Evolutionary conservation across 2,888 invertebrate species (phyloP), one percentile per base, ranked within the genome.

Genomic region (Sphaeridia pumilis): DNA sequence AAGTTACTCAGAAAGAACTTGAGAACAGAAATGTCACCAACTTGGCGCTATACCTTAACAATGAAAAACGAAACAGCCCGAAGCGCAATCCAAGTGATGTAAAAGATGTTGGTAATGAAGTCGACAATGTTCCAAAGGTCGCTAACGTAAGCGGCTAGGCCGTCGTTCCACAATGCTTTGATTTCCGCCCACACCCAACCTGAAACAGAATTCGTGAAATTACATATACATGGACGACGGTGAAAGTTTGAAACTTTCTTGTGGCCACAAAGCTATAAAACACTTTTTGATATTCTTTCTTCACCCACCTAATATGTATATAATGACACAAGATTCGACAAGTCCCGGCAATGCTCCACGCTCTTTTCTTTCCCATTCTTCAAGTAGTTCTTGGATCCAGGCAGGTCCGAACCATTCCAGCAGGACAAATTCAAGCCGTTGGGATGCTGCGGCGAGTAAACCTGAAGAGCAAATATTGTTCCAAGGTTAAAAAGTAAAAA

Each of bases 81-180:
- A 4, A 88, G 71, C 26, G 84, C 67, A 28, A 78, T 76, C 7
- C 86, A 86, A 3, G 78, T 75, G 38, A 84, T 77, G 70, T 94
- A 95, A 2, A 94, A 74, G 1, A 81, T 80, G 72, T 94, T 94
- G 41, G 92, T 79, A 4, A 85, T 83, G 69, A 93, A 93, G 73
- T 95, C 94, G 49, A 95, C 87, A 67, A 93, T 87, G 71, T 95
- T 95, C 94, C 94, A 95, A 78, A 94, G 81, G 70, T 95, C 89
- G 27, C 87, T 78, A 26, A 92, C 75, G 68, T 94, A 95, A 1
- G 82, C 82, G 35, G 79, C 77, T 46, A 92, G 78, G n/a, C 94
- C 94, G 68, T 86, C 83, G 22, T 81, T 78, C 76, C 83, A 90
- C 58, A 93, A 83, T 70, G 93, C 89, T 69, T 87, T 85, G 2